Base-by-base conservation (phyloP, 2,888 invertebrate species). In the Cancer borealis region DNA sequence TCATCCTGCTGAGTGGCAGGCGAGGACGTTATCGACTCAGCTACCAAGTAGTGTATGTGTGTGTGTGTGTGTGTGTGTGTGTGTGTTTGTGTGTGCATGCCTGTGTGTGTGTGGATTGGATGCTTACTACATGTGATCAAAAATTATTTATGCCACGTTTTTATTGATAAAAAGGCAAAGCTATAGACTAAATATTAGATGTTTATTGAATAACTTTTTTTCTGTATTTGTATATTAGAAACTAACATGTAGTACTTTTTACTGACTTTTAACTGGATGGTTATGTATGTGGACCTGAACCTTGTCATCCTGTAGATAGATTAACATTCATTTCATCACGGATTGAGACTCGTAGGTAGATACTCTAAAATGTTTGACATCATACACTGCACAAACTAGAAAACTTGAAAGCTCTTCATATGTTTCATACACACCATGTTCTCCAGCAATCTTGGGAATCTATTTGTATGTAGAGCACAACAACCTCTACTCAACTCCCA, bases 261-360 rank as follows among this genome's bases (percentile, higher is more conserved):
- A 60, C 45, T 26, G n/a, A 49, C 3, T 26, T 91, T 3, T 54
- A n/a, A 26, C 10, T 60, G 54, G 8, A 91, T 60, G 45, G n/a
- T 39, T 73, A 73, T 92, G 45, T 92, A 92, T 73, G 45, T 92
- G 73, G 60, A 92, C 39, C 60, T 54, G 17, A 49, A 54, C 54
- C 12, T 60, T 60, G 60, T 60, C 4, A 10, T 60, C 21, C 8
- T 54, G 12, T 54, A 12, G 54, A 17, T 54, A 60, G 21, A 60
- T 60, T 60, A 21, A 60, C 21, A 60, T 60, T 60, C 21, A 5
- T 60, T 60, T 21, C 21, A 4, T 60, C 60, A 60, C 21, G 21
- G 1, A 21, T 21, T 60, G 60, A 60, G 60, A 3, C 60, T 60
- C 4, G 21, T 1, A 60, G 2, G 21, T 5, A 39, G 39, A 39